A percentile compares a stretch with the other conserved stretches of the same genome.
Conservation (phyloP, 2,888 invertebrate genomes). For the Adelphocoris suturalis region DNA sequence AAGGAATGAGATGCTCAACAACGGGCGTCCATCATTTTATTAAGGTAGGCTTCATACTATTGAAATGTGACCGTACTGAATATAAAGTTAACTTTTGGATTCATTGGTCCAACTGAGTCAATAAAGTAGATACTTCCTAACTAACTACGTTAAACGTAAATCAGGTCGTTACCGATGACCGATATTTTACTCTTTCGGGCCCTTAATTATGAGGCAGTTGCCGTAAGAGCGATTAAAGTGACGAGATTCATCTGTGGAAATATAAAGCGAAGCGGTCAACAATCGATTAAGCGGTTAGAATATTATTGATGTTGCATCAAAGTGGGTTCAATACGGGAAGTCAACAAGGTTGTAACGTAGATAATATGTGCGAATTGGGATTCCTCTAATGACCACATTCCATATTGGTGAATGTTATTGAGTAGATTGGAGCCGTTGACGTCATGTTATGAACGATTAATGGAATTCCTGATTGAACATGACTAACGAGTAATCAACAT, state of each 20-base stretch:
- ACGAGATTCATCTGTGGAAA: background rate
- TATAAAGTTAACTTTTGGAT: background rate
- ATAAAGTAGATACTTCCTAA: background rate
- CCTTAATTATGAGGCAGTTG: constrained; percentile 10
- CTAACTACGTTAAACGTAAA: background rate
- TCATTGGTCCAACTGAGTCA: background rate
- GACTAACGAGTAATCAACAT: too few relatives aligned
- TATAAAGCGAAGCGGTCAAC: background rate
- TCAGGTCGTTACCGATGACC: background rate
- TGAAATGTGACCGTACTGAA: too few relatives aligned
- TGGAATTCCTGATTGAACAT: too few relatives aligned
- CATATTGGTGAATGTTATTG: too few relatives aligned
- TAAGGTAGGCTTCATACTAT: background rate
- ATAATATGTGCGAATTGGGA: background rate
- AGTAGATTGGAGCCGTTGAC: too few relatives aligned
- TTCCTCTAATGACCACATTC: background rate
- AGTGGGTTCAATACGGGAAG: background rate
- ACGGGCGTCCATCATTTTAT: background rate
- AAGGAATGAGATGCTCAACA: constrained; percentile 7
- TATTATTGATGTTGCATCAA: background rate
- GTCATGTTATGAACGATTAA: too few relatives aligned
- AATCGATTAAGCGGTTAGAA: background rate
- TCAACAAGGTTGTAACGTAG: background rate
- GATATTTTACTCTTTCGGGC: background rate
- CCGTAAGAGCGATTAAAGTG: background rate